phyloP scores from a whole-genome alignment of 2,888 invertebrate genomes.

The Pogonocherus hispidulus region DNA sequence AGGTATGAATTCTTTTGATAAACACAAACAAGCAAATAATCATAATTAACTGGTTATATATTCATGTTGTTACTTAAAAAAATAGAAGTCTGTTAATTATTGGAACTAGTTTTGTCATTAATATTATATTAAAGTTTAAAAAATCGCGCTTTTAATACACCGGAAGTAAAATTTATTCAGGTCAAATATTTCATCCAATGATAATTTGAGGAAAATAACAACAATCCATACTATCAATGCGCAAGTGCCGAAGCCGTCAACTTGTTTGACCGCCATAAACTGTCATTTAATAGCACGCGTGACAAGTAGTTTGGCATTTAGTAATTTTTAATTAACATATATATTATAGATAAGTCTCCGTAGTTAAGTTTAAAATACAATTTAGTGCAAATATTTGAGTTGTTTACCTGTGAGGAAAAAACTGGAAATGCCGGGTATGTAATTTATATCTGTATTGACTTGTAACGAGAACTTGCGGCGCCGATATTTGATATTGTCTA shows the following conservation, averaged over 20 bases:
- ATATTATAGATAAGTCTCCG: not conserved
- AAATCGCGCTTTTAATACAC: not conserved
- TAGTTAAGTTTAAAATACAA: not conserved
- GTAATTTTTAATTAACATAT: slow-evolving; percentile 26
- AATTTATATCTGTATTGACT: not conserved
- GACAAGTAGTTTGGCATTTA: slow-evolving; percentile 44
- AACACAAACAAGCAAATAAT: no score
- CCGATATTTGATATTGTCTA: not conserved
- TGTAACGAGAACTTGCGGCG: not conserved
- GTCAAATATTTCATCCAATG: not conserved
- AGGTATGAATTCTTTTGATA: no score
- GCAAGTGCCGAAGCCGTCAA: slow-evolving; percentile 45
- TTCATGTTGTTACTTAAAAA: no score
- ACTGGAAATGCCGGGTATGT: not conserved
- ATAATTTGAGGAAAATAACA: not conserved
- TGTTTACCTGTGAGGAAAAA: not conserved
- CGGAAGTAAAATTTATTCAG: slow-evolving; percentile 6
- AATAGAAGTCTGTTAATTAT: no score
- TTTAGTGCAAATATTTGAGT: not conserved
- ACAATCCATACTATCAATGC: slow-evolving; percentile 23
- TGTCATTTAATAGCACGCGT: slow-evolving; percentile 59
- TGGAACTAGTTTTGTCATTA: no score
- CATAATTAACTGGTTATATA: no score
- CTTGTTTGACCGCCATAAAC: slow-evolving; percentile 61
- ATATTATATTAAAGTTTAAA: not conserved